Evolutionary conservation across 2,113 vertebrate genomes (phyloP), one percentile per base, ranked within the genome.

Genomic region (Lichenostomus cassidix): DNA sequence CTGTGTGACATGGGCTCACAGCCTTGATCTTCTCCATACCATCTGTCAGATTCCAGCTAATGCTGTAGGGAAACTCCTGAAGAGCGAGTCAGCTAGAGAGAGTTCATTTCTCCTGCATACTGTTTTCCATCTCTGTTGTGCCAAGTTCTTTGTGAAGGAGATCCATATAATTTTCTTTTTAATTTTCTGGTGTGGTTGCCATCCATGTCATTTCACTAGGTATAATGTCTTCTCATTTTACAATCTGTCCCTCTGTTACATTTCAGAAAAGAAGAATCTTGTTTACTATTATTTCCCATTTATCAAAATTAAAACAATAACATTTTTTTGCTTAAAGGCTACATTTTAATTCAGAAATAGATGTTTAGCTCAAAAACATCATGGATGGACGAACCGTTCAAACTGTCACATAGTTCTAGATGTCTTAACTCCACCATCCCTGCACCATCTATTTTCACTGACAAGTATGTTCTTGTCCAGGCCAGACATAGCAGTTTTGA

Each of bases 1-100:
- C 70, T 47, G 20, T 55, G 53, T 87, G 84, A 82, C 84, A 83
- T 14, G 62, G 33, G 87, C 77, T 87, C 74, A 59, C 0, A 9
- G 87, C 74, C 93, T 89, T 69, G 87, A 92, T 87, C 59, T 68
- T 87, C 74, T 83, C 80, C 60, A 64, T 19, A 42, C 83, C 76
- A 90, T 83, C 95, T 96, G 93, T 71, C 55, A 2, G 31, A 58
- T 79, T 41, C 31, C 19, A 68, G 59, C 53, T 94, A 73, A 90
- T 76, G 67, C 78, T 88, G 75, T 29, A 63, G 67, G 28, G 78
- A 80, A 86, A 76, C 75, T 90, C 88, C 37, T 37, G 12, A 74
- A 44, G 35, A 91, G 17, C 4, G 29, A 86, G 49, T 59, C 75
- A 92, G 62, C 35, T 28, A 52, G 21, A 73, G 22, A 52, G 15